Base-by-base conservation (phyloP, 1,140 invertebrate genomes). In the Bombus pascuorum region DNA sequence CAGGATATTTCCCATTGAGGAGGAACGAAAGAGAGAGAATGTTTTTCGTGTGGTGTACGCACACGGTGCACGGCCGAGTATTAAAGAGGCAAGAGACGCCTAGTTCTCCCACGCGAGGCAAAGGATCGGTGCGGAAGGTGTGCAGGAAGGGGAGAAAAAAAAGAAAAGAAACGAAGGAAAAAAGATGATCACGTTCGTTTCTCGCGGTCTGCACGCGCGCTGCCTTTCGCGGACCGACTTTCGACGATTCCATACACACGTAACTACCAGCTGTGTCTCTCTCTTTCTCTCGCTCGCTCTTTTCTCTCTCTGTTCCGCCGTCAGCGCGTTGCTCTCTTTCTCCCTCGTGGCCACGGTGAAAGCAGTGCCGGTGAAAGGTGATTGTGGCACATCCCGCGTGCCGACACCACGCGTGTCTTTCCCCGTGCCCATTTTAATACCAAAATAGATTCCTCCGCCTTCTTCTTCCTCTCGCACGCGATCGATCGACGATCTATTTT, bases 201-300 rank as follows among this genome's bases (percentile, higher is more conserved):
- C 87, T 87, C 81, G 87, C 89, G 87, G 79, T 85, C 10, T 81
- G 59, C 83, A 85, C 42, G 37, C 73, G 70, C 81, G 75, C 75
- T 78, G 59, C 86, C 86, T 87, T 87, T 87, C 81, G 85, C 66
- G 85, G n/a, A 79, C 57, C 86, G 86, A 91, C 90, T 90, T 91
- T 91, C 90, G 81, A 76, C 37, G 57, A 12, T 81, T 34, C 42
- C 73, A 62, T 77, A 62, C 70, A 62, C 70, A 42, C 68, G 76
- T 86, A 82, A 84, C 86, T 75, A 87, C 68, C 86, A 86, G 83
- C 66, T 84, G 77, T 85, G 42, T 81, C 53, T 62, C 42, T 84
- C 76, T 90, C 84, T 88, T 83, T 91, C 80, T 87, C 84, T 68
- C 83, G 85, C 78, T 82, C 47, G 82, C 83, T 82, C 57, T 32